Base-by-base conservation (phyloP, 2,888 invertebrate genomes). In the Charanyca ferruginea region DNA sequence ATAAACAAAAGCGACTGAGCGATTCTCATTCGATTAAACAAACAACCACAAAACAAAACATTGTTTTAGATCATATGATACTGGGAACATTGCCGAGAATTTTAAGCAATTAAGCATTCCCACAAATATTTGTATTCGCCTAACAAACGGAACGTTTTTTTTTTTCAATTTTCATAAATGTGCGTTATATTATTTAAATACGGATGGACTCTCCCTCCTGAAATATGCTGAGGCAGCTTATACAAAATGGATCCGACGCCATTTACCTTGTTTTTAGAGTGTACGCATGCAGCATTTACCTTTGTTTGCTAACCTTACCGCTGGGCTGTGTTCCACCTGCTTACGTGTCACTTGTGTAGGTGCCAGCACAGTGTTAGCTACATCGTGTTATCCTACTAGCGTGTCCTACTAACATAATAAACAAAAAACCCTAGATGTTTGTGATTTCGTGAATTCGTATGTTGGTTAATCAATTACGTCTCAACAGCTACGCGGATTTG, bases 141-240 rank as follows among this genome's bases (percentile, higher is more conserved):
- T 18, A 68, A 66, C 76, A 83, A 84, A 85, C 78, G 79, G 53
- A 64, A 80, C 78, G 75, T 73, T 32, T 25, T 83, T 84, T 83
- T 84, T 67, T 85, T 83, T 84, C 83, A 83, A 89, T 87, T 88
- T 87, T 88, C 86, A 89, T 87, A 88, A 85, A 81, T 82, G 71
- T 83, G 79, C 81, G 84, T 83, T 88, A 83, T 84, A 84, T 86
- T 79, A 83, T 69, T 61, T 54, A n/a, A 67, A 78, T 76, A 80
- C 82, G 77, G 70, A 70, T 67, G 67, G 69, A n/a, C n/a, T 62
- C 70, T 70, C 66, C 66, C 67, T 67, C 59, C 54, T 59, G 61
- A 66, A 79, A 84, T 75, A 61, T 85, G 91, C 90, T 92, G 92
- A 90, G 83, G 84, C 85, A 87, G 88, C 87, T 90, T 85, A 89